Base-by-base conservation (phyloP, 2,797 vertebrate species). In the Pelodytes ibericus region DNA sequence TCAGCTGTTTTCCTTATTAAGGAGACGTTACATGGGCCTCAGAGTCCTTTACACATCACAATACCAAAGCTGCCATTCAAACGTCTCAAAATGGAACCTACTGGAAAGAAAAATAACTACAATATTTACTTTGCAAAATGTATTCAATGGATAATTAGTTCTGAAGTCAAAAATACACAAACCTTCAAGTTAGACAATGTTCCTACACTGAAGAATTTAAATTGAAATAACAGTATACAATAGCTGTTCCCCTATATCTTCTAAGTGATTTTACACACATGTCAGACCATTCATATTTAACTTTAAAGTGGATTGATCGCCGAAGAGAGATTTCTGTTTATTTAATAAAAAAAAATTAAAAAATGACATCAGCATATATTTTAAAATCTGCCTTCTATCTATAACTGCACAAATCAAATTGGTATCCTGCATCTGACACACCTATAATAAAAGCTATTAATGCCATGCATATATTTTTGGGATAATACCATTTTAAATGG, bases 61-160 rank as follows among this genome's bases (percentile, higher is more conserved):
- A 61, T 49, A 77, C 68, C 61, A 15, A 5, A 36, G 15, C 27
- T 36, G 61, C 36, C 68, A 77, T 20, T 77, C 68, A n/a, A n/a
- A 77, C 16, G 20, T 51, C n/a, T 44, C n/a, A 20, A 53, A 53
- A 24, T n/a, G 18, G 44, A 47, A 47, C 44, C 11, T 16, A n/a
- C 44, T 53, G 49, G 49, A 22, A 22, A 22, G n/a, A 53, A 53
- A 53, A 24, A 53, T 53, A 53, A 53, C 49, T 53, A 53, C 5
- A 53, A 53, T 53, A 53, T 53, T 53, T 53, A 7, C n/a, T 53
- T 53, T 53, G 49, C 49, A 22, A 53, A 53, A 53, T 22, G n/a
- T 53, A 20, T 11, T 4, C 49, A 22, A 24, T 11, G 1, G n/a
- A 53, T 53, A 53, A 53, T 53, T 53, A 22, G 16, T 53, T 53